Conservation (phyloP, 1,140 invertebrate genomes). For the Glossosoma conforme region DNA sequence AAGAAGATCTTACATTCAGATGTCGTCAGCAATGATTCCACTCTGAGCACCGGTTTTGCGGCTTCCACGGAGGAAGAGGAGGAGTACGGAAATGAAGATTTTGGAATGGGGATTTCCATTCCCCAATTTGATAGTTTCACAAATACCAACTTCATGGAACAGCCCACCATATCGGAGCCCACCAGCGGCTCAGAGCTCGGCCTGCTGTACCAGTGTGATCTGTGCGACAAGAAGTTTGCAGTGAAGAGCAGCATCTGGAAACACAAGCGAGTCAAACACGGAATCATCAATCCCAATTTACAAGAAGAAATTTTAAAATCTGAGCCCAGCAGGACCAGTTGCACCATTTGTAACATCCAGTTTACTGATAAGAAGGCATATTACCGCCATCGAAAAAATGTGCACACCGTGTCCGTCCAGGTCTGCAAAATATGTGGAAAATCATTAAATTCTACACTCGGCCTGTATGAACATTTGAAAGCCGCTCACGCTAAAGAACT, state of each 20-base stretch:
- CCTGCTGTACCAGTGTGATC: conserved; percentile 42
- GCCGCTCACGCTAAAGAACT: conserved; percentile 45
- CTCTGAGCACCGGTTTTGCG: conserved; percentile 37
- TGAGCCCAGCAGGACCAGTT: conserved; percentile 37
- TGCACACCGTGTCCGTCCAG: conserved; percentile 44
- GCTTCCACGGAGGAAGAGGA: conserved; percentile 48
- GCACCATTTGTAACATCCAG: conserved; percentile 49
- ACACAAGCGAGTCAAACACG: conserved; percentile 49
- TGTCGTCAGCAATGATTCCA: conserved; percentile 39
- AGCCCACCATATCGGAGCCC: no score
- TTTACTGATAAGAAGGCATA: conserved; percentile 50
- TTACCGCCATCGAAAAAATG: conserved; percentile 48
- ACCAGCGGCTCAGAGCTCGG: conserved; percentile 31
- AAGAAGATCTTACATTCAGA: conserved; percentile 50
- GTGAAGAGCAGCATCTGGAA: conserved; percentile 47
- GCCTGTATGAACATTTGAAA: conserved; percentile 47
- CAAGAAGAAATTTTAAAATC: conserved; percentile 17
- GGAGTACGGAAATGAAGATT: conserved; percentile 43
- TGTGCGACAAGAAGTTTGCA: conserved; percentile 48
- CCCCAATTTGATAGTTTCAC: conserved; percentile 50
- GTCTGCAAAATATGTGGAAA: conserved; percentile 50
- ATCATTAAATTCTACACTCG: conserved; percentile 42
- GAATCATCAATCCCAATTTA: conserved; percentile 39
- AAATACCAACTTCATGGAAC: conserved; percentile 37
- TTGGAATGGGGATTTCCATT: conserved; percentile 38